Conservation (phyloP, 2,888 invertebrate species). For the Athalia cordata region DNA sequence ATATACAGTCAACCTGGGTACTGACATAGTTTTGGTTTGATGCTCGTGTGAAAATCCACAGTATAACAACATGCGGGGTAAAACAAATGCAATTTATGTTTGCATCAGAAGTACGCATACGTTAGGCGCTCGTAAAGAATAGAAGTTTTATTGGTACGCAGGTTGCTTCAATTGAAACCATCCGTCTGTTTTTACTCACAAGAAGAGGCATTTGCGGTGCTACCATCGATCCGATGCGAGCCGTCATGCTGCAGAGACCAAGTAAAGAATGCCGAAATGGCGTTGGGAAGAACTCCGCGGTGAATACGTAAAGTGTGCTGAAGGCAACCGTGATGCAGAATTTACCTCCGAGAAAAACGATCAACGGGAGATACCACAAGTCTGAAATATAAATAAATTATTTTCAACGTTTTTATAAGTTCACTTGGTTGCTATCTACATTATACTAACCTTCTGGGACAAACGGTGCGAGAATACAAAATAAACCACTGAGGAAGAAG, state of each 20-base stretch:
- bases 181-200: constrained; percentile 69
- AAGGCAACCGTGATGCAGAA: constrained; percentile 81
- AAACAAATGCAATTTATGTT: too few species aligned
- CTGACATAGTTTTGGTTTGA: too few species aligned
- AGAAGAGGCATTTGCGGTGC: constrained; percentile 83
- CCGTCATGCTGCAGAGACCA: constrained; percentile 82
- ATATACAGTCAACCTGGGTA: too few species aligned
- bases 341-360: constrained; percentile 80
- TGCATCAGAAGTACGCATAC: too few species aligned
- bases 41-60: neutral
- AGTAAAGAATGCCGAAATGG: constrained; percentile 80
- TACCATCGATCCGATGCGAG: constrained; percentile 81
- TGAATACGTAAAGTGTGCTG: constrained; percentile 81
- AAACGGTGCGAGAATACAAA: constrained; percentile 79
- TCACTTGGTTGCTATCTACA: constrained; percentile 51
- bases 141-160: too few species aligned
- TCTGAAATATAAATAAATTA: constrained; percentile 73
- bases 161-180: constrained; percentile 64
- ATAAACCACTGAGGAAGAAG: constrained; percentile 79
- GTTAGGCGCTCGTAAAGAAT: too few species aligned
- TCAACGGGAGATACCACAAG: constrained; percentile 74
- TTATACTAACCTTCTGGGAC: constrained; percentile 75
- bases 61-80: too few species aligned
- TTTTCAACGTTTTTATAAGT: neutral
- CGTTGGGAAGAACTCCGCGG: constrained; percentile 84